Evolutionary conservation across 30 jellyfish, hydroid and myxozoan genomes (phyloP), one percentile per base, ranked within the genome.

Genomic region (Morbakka virulenta): DNA sequence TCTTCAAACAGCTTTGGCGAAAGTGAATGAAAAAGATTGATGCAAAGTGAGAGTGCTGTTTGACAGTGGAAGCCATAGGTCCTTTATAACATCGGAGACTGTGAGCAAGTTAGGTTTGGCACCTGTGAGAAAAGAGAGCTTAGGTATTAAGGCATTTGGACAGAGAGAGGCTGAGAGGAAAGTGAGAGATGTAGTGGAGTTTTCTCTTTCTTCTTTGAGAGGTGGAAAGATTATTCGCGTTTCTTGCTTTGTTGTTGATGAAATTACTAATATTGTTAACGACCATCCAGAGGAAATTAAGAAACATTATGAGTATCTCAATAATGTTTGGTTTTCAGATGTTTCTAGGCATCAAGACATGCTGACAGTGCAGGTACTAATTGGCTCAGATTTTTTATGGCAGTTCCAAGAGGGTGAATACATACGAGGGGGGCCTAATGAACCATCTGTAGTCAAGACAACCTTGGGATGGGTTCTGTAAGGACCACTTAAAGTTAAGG

Each of bases 341-440:
- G 76, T 74, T 69, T 69, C 41, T 30, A 69, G 82, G 82, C 2
- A 9, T 0, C 50, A 69, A 24, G 70, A 69, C 49, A 36, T 2
- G 4, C 70, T 69, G 1, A 36, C 9, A 2, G 50, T 69, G 24
- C 82, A 69, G 82, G 34, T 69, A 21, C 35, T 69, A 6, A 69
- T 69, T 1, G 82, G 82, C 2, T 69, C 71, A 34, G 82, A 69
- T 36, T 69, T 6, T 22, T 69, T 41, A 69, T 35, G 71, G 82
- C 69, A 69, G 70, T 69, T 36, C 52, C 3, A 28, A 52, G 76
- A 64, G 76, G 76, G 76, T 21, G 41, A 64, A 25, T 4, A 64
- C 29, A 21, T 21, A 27, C 49, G 41, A 30, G 76, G 70, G 77
- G n/a, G n/a, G n/a, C n/a, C n/a, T n/a, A n/a, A n/a, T n/a, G n/a